Conservation (phyloP, 37 sponge, comb jelly and placozoan species). For the Crambe crambe region DNA sequence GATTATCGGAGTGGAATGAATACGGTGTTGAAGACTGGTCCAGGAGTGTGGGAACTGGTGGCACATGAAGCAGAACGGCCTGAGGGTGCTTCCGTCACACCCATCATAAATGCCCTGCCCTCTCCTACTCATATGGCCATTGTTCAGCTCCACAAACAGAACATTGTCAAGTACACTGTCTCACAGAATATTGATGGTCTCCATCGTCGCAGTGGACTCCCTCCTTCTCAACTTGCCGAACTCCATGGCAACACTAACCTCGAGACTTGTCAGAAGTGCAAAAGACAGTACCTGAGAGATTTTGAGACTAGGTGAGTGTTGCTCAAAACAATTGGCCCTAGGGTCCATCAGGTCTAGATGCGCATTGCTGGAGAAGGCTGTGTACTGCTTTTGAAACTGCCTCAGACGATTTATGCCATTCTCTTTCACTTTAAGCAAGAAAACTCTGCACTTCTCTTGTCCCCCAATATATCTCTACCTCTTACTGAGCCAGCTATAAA, state of each 20-base stretch:
- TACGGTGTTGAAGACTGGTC: constrained; percentile 89
- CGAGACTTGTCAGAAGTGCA: constrained; percentile 79
- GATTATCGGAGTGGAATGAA: constrained; percentile 92
- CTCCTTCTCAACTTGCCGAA: constrained; percentile 69
- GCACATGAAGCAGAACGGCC: constrained; percentile 41
- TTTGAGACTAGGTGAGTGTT: constrained; percentile 73
- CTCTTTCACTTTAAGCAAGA: background rate
- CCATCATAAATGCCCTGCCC: constrained; percentile 67
- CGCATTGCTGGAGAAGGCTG: too few relatives aligned
- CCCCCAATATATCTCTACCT: background rate
- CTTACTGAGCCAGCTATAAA: too few relatives aligned
- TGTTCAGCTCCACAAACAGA: constrained; percentile 76
- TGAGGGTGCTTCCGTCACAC: background rate
- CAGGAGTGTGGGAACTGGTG: constrained; percentile 87
- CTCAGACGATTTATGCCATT: background rate
- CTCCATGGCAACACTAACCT: constrained; percentile 93
- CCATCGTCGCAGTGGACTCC: constrained; percentile 82
- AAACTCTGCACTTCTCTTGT: background rate
- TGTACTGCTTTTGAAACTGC: background rate
- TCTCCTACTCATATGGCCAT: constrained; percentile 86
- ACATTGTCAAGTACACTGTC: constrained; percentile 73
- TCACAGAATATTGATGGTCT: constrained; percentile 89
- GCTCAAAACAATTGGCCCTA: too few relatives aligned
- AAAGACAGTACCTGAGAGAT: constrained; percentile 82
- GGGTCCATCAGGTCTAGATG: too few relatives aligned